These are phyloP conservation scores for Sterrhoptilus dennistouni DNA, from an alignment of 2,113 vertebrate species.

Conservation along the genomic window DNA sequence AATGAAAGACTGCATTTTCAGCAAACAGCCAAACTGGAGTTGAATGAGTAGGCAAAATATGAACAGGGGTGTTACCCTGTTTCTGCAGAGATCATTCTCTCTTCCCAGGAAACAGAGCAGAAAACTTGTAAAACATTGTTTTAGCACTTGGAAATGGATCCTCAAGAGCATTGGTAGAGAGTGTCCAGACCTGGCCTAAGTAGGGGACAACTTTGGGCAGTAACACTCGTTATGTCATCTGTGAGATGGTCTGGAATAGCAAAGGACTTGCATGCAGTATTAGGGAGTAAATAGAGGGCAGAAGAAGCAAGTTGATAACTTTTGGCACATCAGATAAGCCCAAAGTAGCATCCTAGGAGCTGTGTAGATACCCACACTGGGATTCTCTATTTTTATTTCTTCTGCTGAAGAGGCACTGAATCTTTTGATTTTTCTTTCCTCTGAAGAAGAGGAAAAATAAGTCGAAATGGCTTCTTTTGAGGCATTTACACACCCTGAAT, in stretches of 20 bases:
- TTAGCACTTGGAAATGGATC: neutral
- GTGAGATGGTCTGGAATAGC: neutral
- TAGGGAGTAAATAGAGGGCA: neutral
- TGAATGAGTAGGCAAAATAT: neutral
- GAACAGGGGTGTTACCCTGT: neutral
- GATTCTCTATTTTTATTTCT: neutral
- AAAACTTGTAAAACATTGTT: neutral
- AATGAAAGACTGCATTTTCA: neutral
- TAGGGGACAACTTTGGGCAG: neutral
- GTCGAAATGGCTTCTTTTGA: neutral
- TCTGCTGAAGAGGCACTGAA: neutral
- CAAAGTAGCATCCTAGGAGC: neutral
- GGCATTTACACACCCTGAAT: neutral
- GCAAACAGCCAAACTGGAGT: neutral
- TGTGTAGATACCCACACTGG: neutral
- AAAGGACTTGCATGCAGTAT: neutral
- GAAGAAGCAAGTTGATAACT: neutral
- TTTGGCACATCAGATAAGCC: neutral
- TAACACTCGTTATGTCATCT: fast-evolving
- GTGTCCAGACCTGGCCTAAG: neutral
- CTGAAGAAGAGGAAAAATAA: neutral
- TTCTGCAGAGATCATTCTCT: neutral
- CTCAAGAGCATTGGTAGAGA: neutral
- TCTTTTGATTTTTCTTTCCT: neutral
- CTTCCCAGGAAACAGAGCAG: neutral